Base-by-base conservation (phyloP, 2,888 invertebrate genomes). In the Idaea straminata region DNA sequence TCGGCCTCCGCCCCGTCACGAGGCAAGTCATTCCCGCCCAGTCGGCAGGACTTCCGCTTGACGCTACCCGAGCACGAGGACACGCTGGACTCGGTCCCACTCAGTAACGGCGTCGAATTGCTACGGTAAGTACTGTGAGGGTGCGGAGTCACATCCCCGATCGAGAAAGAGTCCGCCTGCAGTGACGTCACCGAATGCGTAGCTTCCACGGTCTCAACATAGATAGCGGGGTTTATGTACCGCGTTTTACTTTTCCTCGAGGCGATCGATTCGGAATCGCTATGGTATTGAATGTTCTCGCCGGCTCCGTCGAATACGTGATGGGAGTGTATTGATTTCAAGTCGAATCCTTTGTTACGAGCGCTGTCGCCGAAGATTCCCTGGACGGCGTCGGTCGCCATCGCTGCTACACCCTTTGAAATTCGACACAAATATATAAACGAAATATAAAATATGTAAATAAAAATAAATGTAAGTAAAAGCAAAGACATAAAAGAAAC, bases 201-300 rank as follows among this genome's bases (percentile, higher is more conserved):
- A 0, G 87, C 74, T 66, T 91, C 87, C 0, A 93, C 83, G 0
- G 90, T 87, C 77, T 95, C 95, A 2, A 94, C 90, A 70, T 92
- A 94, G 70, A 95, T 94, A 5, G 95, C 94, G 0, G 95, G 93
- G 78, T 95, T 95, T 63, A 95, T 93, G 75, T 94, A 94, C 67
- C 94, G 92, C 5, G 90, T 89, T 75, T 86, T 91, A 76, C 89
- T 90, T 64, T 88, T 87, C 61, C 83, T 81, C 2, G 91, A 91
- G 0, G 77, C 85, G 34, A 82, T 64, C 0, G 91, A 92, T 70
- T 92, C 92, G 0, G 90, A 89, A 72, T 92, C 92, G 75, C 91
- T 91, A 72, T 89, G 83, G 70, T 85, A 90, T 66, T 88, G 87
- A 35, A 89, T 75, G 66, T 92, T 85, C 73, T 92, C 92, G 25